Evolutionary conservation across 2,797 vertebrate species (phyloP).

Genomic region (Alfaro cultratus): DNA sequence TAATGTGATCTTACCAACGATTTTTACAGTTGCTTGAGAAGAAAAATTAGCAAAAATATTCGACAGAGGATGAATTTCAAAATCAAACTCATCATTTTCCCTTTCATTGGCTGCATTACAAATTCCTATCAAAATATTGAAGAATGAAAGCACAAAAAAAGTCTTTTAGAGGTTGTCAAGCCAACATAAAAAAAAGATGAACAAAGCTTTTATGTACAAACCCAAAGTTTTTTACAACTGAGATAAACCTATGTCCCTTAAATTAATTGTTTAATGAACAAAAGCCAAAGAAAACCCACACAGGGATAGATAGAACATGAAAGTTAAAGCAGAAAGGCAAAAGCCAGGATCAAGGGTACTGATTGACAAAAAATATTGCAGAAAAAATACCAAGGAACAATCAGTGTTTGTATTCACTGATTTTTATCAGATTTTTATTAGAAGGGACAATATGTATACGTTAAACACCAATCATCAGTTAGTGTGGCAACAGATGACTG

Average conservation of each 20-base stretch:
- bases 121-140: background rate
- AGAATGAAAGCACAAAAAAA: background rate
- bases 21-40: background rate
- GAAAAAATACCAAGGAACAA: background rate
- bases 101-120: background rate
- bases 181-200: background rate
- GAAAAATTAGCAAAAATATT: background rate
- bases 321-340: background rate
- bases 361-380: background rate
- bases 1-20: background rate
- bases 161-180: background rate
- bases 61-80: background rate
- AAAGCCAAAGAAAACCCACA: background rate
- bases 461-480: conserved; percentile 13
- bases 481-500: conserved; percentile 17
- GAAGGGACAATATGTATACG: background rate
- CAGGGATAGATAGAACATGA: background rate
- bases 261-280: background rate
- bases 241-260: background rate
- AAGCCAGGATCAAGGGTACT: background rate
- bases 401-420: background rate
- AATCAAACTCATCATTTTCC: background rate
- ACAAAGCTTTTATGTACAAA: background rate
- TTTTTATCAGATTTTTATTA: background rate
- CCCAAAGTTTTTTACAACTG: background rate